These are phyloP conservation scores for Lasioglossum marginatum DNA, from an alignment of 2,888 invertebrate species.

Conservation along the genomic window DNA sequence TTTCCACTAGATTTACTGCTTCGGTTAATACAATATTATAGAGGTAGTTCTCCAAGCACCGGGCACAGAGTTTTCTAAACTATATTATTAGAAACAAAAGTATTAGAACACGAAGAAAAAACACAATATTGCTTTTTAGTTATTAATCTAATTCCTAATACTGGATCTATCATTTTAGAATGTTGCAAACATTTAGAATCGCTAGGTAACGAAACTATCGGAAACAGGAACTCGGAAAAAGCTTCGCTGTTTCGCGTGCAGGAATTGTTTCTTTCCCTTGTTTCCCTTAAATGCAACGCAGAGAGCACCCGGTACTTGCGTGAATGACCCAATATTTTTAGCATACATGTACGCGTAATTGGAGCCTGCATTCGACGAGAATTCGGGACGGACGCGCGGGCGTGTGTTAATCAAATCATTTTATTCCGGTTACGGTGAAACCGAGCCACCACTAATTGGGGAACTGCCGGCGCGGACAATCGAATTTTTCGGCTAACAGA, in stretches of 20 bases:
- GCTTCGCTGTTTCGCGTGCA: background rate
- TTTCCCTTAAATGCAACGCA: background rate
- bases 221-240: background rate
- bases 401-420: constrained; percentile 41
- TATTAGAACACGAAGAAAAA: background rate
- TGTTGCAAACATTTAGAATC: no score
- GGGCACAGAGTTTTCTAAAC: background rate
- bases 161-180: no score
- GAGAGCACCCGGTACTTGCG: background rate
- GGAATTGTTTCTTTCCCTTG: background rate
- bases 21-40: background rate
- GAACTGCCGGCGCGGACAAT: constrained; percentile 33
- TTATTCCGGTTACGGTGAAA: constrained; percentile 20
- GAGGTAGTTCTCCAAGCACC: background rate
- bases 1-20: background rate
- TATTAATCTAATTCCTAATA: background rate
- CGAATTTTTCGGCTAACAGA: constrained; percentile 44
- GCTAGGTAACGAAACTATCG: background rate
- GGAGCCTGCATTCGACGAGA: background rate
- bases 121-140: no score
- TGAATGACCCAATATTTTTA: constrained; percentile 2
- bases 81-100: background rate
- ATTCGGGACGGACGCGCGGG: background rate
- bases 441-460: constrained; percentile 37
- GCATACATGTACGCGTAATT: background rate